phyloP scores from a whole-genome alignment of 2,113 vertebrate genomes.

The Sphaerodactylus townsendi region DNA sequence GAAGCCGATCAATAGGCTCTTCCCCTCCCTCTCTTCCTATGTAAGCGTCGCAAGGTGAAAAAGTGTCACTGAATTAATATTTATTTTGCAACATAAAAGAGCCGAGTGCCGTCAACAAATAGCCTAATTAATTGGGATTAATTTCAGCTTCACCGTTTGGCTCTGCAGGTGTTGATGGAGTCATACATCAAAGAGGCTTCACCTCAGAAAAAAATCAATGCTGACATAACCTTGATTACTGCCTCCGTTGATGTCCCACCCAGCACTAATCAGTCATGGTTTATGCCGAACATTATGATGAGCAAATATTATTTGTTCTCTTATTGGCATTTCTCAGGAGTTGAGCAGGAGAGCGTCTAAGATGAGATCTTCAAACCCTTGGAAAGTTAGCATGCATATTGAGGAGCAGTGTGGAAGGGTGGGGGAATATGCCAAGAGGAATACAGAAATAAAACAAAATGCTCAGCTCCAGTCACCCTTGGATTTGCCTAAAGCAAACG shows the following conservation, averaged over 20 bases:
- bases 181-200: conserved; percentile 77
- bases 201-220: conserved; percentile 78
- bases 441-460: conserved; percentile 21
- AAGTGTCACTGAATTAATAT: conserved; percentile 72
- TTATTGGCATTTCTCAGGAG: conserved; percentile 71
- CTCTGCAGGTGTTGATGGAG: conserved; percentile 75
- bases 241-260: conserved; percentile 72
- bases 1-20: conserved; percentile 61
- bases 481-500: no score
- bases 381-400: conserved; percentile 38
- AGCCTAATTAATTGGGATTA: conserved; percentile 80
- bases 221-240: conserved; percentile 79
- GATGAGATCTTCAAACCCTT: conserved; percentile 47
- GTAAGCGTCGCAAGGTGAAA: conserved; percentile 61
- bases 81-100: conserved; percentile 75
- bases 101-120: conserved; percentile 60
- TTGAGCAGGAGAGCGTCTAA: conserved; percentile 59
- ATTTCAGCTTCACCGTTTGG: conserved; percentile 77
- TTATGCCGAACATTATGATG: conserved; percentile 69
- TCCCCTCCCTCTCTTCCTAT: conserved; percentile 38
- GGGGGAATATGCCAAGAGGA: conserved; percentile 14
- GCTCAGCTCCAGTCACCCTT: no score
- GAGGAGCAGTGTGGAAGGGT: neutral
- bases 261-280: conserved; percentile 78
- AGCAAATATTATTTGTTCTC: conserved; percentile 76